Base-by-base conservation (phyloP, 2,113 vertebrate species). In the Mohoua ochrocephala region DNA sequence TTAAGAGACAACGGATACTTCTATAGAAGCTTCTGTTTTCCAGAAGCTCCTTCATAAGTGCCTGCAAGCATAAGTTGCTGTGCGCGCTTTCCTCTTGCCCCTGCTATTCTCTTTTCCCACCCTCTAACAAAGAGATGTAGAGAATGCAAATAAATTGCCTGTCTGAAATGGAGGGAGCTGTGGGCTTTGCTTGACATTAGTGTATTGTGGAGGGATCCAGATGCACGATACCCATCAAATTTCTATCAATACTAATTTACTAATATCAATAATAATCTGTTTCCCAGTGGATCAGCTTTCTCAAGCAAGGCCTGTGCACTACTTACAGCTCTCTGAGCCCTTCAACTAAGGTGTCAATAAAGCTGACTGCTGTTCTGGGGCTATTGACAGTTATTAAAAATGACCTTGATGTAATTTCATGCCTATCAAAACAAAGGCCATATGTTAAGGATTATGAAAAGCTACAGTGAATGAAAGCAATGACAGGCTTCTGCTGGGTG, bases 191-290 rank as follows among this genome's bases (percentile, higher is more conserved):
- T 95, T 96, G 96, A 97, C 65, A 89, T 97, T 93, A 97, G 97
- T 97, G 88, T 96, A 98, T 93, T 97, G 97, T 97, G 98, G 97
- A 98, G 97, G 98, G 98, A 98, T 98, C 97, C 98, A 96, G 97
- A 98, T 98, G 98, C 98, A 96, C 96, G 86, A 96, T 97, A 91
- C 98, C 97, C 98, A 99, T 99, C 98, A 99, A 98, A 99, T 98
- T 98, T 98, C 98, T 99, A 99, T 99, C 98, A 99, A 99, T 99
- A 99, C 99, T 98, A 98, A 99, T 99, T 99, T 99, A 98, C 98
- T 98, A 97, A 98, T 99, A 99, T 99, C 99, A 99, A 99, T 99
- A 99, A 99, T 98, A 97, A 99, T 98, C 98, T 98, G 92, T 92
- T 98, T 98, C 98, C 98, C 98, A 93, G 97, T 85, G 98, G 98